phyloP scores from a whole-genome alignment of 2,888 invertebrate species.

The Dyspetes luteomarginatus region DNA sequence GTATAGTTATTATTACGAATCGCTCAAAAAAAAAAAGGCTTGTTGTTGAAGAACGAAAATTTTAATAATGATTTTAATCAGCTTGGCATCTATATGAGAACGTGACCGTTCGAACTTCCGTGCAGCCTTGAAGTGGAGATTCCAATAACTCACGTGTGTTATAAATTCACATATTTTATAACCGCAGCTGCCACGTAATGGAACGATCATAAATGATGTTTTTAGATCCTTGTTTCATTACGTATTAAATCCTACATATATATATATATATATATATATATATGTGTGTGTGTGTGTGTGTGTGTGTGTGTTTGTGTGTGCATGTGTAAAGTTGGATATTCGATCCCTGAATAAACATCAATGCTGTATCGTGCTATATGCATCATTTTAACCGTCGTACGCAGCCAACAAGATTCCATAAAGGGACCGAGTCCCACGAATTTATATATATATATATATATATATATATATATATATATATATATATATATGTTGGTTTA shows the following conservation, averaged over 20 bases:
- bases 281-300: too few species aligned
- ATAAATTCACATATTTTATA: not conserved
- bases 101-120: slow-evolving; percentile 6
- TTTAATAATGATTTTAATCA: not conserved
- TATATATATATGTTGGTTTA: not conserved
- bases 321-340: slow-evolving; percentile 56
- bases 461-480: too few species aligned
- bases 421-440: too few species aligned
- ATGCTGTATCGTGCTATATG: not conserved
- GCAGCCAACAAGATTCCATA: too few species aligned
- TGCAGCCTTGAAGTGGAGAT: slow-evolving; percentile 9
- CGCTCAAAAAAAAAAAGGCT: slow-evolving; percentile 38
- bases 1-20: slow-evolving; percentile 1
- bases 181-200: not conserved
- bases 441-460: too few species aligned
- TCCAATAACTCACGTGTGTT: not conserved
- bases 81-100: not conserved
- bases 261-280: too few species aligned
- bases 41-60: slow-evolving; percentile 17
- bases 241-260: too few species aligned
- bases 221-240: slow-evolving; percentile 16
- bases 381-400: not conserved
- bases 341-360: slow-evolving; percentile 66
- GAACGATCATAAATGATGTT: slow-evolving; percentile 39
- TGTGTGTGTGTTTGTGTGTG: too few species aligned